Conservation (phyloP, 64 coral and sea anemone species). For the Montipora foliosa region DNA sequence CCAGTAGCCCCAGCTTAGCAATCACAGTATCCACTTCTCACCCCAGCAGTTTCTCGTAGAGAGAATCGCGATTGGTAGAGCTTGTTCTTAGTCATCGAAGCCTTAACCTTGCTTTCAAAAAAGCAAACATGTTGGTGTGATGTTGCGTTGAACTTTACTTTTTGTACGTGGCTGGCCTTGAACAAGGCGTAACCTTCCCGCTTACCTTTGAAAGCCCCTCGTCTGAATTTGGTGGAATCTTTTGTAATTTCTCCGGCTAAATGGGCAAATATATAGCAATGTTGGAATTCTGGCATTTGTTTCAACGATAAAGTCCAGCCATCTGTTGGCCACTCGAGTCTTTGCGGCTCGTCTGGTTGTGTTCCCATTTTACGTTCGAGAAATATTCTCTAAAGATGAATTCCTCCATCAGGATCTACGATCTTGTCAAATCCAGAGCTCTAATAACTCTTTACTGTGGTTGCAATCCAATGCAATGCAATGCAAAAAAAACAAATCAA, state of each 20-base stretch:
- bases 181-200: slow-evolving; percentile 38
- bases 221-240: slow-evolving; percentile 5
- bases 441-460: slow-evolving; percentile 13
- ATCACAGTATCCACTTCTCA: slow-evolving; percentile 7
- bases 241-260: neutral
- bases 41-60: neutral
- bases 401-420: slow-evolving; percentile 42
- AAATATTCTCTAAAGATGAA: slow-evolving; percentile 6
- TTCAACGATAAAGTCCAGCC: neutral
- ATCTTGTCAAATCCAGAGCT: slow-evolving; percentile 30
- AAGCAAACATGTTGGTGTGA: slow-evolving; percentile 23
- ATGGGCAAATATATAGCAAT: slow-evolving; percentile 56
- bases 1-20: slow-evolving; percentile 43
- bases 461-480: neutral
- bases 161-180: slow-evolving; percentile 10
- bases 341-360: neutral
- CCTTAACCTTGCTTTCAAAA: slow-evolving; percentile 33
- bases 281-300: slow-evolving; percentile 21
- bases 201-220: slow-evolving; percentile 56
- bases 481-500: no score
- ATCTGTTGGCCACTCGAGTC: slow-evolving; percentile 35
- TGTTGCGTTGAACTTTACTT: slow-evolving; percentile 1
- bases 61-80: slow-evolving; percentile 17
- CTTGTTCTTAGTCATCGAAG: slow-evolving; percentile 46
- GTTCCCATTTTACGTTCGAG: neutral